A percentile compares a stretch with the other conserved stretches of the same genome.
These are phyloP conservation scores for Papilio gigon DNA, from an alignment of 2,888 invertebrate genomes.

Conservation along the genomic window DNA sequence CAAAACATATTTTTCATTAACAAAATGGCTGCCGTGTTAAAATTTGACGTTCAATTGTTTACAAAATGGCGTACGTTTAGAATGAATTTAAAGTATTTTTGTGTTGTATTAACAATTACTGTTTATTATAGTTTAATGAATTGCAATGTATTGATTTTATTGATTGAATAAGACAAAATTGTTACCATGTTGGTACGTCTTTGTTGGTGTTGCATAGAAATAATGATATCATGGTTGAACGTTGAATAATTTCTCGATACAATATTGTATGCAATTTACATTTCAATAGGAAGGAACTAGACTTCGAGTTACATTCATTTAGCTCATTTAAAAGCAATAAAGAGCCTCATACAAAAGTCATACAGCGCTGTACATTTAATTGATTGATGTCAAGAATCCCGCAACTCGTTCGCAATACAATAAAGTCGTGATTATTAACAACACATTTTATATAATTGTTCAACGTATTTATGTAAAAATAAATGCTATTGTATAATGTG, in stretches of 20 bases:
- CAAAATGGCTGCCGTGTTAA: neutral
- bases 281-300: slow-evolving; percentile 32
- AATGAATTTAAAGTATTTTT: neutral
- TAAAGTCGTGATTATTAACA: slow-evolving; percentile 7
- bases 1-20: too few relatives aligned
- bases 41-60: too few relatives aligned
- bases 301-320: slow-evolving; percentile 8
- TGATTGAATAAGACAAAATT: too few relatives aligned
- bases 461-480: neutral
- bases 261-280: slow-evolving; percentile 19
- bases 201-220: neutral
- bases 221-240: neutral
- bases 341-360: slow-evolving; percentile 21
- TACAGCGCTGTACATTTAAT: slow-evolving; percentile 19
- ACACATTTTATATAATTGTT: neutral
- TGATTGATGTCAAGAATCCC: slow-evolving; percentile 25
- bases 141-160: too few relatives aligned
- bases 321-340: slow-evolving; percentile 28
- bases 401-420: slow-evolving; percentile 7
- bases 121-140: too few relatives aligned
- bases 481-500: neutral
- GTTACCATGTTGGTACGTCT: too few relatives aligned
- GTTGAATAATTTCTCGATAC: neutral
- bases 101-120: too few relatives aligned
- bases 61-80: neutral